These are phyloP conservation scores for Harpagus bidentatus DNA, from an alignment of 2,113 vertebrate species.

Conservation along the genomic window DNA sequence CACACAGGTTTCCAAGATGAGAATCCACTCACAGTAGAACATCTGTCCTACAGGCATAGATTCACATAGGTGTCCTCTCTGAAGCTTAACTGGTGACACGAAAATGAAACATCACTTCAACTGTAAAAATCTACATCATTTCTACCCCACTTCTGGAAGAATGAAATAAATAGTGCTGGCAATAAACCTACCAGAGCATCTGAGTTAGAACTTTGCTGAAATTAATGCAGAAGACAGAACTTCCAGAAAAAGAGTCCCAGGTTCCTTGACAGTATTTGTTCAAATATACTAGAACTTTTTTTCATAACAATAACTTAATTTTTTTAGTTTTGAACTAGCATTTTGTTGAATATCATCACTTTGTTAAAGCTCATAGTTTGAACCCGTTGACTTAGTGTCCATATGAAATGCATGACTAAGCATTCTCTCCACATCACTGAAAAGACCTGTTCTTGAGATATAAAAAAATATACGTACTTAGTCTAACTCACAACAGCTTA, in stretches of 20 bases:
- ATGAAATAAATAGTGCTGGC: not conserved
- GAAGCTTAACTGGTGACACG: not conserved
- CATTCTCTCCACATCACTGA: not conserved
- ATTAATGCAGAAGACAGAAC: not conserved
- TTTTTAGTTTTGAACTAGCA: not conserved
- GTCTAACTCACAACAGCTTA: not conserved
- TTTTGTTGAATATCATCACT: not conserved
- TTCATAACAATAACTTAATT: not conserved
- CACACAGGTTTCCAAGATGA: not conserved
- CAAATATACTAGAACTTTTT: not conserved
- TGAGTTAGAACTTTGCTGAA: not conserved
- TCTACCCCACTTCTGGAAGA: not conserved
- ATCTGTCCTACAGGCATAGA: not conserved
- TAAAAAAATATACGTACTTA: not conserved
- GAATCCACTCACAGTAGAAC: not conserved
- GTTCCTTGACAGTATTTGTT: not conserved
- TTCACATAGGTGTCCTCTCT: not conserved
- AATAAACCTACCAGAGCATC: not conserved
- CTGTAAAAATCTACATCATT: not conserved
- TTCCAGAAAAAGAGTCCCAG: not conserved
- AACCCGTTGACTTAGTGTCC: not conserved
- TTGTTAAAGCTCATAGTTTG: not conserved
- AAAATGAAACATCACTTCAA: not conserved
- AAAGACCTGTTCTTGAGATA: not conserved
- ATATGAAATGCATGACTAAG: not conserved